A percentile compares a stretch with the other conserved stretches of the same genome.
phyloP scores from a whole-genome alignment of 2,888 invertebrate species.

The Cataglyphis cursor region DNA sequence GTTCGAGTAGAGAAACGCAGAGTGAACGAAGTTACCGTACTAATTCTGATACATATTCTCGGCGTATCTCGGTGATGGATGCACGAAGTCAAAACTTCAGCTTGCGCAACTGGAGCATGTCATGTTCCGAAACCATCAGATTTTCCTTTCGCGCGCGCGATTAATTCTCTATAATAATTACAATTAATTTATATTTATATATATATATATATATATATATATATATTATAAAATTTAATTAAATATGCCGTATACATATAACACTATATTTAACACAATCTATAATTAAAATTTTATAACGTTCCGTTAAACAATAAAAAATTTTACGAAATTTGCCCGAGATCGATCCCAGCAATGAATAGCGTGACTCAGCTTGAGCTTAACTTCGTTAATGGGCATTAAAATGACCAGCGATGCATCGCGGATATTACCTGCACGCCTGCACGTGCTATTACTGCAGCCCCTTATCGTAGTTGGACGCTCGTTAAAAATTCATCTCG shows the following conservation, averaged over 20 bases:
- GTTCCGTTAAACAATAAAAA: not conserved
- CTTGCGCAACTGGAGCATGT: not conserved
- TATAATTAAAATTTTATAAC: too few species aligned
- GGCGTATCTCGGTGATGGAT: not conserved
- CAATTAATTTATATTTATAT: not conserved
- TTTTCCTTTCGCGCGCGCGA: not conserved
- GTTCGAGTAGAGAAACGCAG: not conserved
- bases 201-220: not conserved
- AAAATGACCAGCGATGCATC: constrained; percentile 29
- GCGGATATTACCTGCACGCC: constrained; percentile 40
- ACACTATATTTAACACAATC: too few species aligned
- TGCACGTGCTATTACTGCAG: constrained; percentile 24
- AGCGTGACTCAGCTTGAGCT: constrained; percentile 24
- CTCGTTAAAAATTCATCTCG: constrained; percentile 42
- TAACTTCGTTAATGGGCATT: constrained; percentile 42
- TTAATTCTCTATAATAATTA: not conserved
- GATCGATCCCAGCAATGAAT: constrained; percentile 15
- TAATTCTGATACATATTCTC: not conserved
- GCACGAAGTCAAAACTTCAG: not conserved
- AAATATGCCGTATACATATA: too few species aligned
- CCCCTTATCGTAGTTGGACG: constrained; percentile 26
- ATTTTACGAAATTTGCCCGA: constrained; percentile 39
- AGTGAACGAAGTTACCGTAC: not conserved
- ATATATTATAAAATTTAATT: too few species aligned
- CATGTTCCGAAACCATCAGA: not conserved